Evolutionary conservation across 1,140 invertebrate genomes (phyloP).

Genomic region (Tetraneura akinire): DNA sequence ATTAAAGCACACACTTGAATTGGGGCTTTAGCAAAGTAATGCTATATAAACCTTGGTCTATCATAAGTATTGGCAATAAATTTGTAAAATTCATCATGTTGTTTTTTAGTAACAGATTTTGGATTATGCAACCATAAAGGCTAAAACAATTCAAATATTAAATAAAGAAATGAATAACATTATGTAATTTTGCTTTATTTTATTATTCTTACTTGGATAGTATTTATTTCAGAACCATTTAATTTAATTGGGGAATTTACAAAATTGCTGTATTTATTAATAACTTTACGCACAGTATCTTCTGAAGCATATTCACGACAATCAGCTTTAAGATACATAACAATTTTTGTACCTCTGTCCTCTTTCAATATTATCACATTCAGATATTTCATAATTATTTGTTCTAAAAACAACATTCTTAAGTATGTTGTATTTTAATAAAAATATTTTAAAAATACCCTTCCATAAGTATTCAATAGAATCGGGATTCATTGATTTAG

Average conservation of each 20-base stretch:
- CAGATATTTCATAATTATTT: conserved; percentile 85
- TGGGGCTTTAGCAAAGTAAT: conserved; percentile 85
- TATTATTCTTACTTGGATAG: conserved; percentile 69
- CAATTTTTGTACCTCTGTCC: conserved; percentile 94
- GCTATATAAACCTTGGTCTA: conserved; percentile 77
- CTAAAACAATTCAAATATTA: conserved; percentile 61
- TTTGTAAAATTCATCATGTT: conserved; percentile 89
- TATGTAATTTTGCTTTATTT: too few relatives aligned
- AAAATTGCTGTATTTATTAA: conserved; percentile 97
- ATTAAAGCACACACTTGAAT: conserved; percentile 86
- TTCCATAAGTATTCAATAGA: conserved; percentile 79
- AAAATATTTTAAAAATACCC: conserved; percentile 65
- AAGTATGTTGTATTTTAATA: background rate
- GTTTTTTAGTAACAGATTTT: conserved; percentile 79
- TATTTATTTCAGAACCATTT: conserved; percentile 85
- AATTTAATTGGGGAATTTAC: conserved; percentile 89
- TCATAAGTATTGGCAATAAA: conserved; percentile 85
- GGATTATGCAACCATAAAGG: conserved; percentile 92
- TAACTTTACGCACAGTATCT: conserved; percentile 76
- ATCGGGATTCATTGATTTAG: conserved; percentile 66
- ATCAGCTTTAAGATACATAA: conserved; percentile 85
- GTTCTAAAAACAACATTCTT: conserved; percentile 64
- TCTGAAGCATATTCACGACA: conserved; percentile 88
- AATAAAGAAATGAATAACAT: background rate
- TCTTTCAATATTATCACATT: conserved; percentile 78